Base-by-base conservation (phyloP, 2,797 vertebrate species). In the Semotilus atromaculatus region DNA sequence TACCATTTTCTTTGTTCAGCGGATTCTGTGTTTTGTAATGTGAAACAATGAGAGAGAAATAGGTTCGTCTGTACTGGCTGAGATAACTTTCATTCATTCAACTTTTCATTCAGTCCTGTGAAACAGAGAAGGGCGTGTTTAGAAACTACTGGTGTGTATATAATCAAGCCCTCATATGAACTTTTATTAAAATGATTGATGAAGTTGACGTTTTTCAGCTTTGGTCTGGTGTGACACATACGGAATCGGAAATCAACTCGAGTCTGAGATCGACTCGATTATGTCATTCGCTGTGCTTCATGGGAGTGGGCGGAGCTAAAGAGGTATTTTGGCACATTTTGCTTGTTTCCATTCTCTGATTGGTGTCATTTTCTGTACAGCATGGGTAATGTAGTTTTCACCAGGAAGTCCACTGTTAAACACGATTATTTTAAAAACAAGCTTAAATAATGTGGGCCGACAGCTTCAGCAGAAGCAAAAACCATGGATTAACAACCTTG, bases 1-100 rank as follows among this genome's bases (percentile, higher is more conserved):
- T 68, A 36, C 34, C 1, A 4, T 55, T 83, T 68, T 68, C 64
- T 83, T 67, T 75, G 34, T 83, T 83, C 82, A 14, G 31, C 11
- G 45, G n/a, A 53, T 66, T 67, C 40, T 31, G 29, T 74, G 45
- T 75, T 75, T 38, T 75, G 43, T 67, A 75, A 67, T 16, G 72
- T 66, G 16, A 83, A 75, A 74, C 81, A 74, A 36, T 53, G 43
- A 23, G 40, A 64, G 40, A 38, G 71, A 64, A 82, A 38, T 11
- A 34, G 60, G 38, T 36, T 40, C 29, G 8, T 36, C 70, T 48
- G 29, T 9, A 5, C 14, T 16, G 53, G 19, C 19, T 51, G 43
- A 66, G 71, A 48, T 62, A 66, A 62, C 71, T 7, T 31, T 31
- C 31, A 31, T 31, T 31, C 31, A 31, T 31, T 31, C 31, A 31